Conservation (phyloP, 30 jellyfish, hydroid and myxozoan species). For the Hydractinia symbiolongicarpus region DNA sequence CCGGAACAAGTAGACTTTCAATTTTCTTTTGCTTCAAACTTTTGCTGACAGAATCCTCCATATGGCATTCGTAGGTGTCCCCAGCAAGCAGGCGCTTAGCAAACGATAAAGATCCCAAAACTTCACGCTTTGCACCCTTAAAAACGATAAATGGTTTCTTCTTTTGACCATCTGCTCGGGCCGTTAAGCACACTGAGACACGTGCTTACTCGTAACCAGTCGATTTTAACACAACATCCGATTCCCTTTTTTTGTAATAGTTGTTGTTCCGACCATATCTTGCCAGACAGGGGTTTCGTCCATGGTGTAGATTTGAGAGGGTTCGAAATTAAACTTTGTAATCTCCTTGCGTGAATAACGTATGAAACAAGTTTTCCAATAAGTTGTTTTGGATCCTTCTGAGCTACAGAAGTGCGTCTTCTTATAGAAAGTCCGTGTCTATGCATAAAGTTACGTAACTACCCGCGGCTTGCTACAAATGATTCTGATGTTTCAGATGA, state of each 20-base stretch:
- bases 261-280: conserved; percentile 25
- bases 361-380: conserved; percentile 5
- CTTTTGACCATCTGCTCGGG: conserved; percentile 31
- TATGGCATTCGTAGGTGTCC: conserved; percentile 48
- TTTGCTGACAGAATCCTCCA: conserved; percentile 11
- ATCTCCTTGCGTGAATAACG: conserved; percentile 8
- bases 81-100: conserved; percentile 31
- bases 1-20: too few species aligned
- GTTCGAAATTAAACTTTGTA: conserved; percentile 19
- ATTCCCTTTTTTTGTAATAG: conserved; percentile 6
- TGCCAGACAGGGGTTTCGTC: conserved; percentile 35
- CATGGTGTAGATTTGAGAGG: conserved; percentile 28
- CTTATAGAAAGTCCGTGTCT: conserved; percentile 1
- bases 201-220: conserved; percentile 38
- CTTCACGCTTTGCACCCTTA: conserved; percentile 51
- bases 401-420: too few species aligned
- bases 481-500: conserved; percentile 9
- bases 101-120: conserved; percentile 40
- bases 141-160: conserved; percentile 47
- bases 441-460: neutral
- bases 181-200: conserved; percentile 42
- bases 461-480: conserved; percentile 4
- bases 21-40: neutral
- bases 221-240: conserved; percentile 13
- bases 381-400: neutral